These are phyloP conservation scores for Styela clava DNA, from an alignment of 23 tunicate genomes.

Conservation along the genomic window DNA sequence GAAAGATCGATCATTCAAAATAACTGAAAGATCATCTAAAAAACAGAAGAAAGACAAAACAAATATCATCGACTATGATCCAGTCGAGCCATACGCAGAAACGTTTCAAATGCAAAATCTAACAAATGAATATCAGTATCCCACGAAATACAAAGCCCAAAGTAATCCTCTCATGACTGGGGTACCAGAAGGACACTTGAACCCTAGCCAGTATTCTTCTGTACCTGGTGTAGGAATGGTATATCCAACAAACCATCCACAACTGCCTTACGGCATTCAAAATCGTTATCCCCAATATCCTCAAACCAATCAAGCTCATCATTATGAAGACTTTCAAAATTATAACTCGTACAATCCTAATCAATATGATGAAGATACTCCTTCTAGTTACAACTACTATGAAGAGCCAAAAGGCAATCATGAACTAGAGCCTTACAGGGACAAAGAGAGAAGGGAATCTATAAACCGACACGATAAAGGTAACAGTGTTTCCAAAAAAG, in stretches of 20 bases:
- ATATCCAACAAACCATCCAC: slow-evolving; percentile 19
- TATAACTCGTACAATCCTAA: background rate
- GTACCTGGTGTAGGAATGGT: slow-evolving; percentile 28
- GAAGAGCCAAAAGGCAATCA: background rate
- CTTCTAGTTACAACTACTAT: background rate
- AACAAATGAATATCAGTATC: background rate
- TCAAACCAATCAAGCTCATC: background rate
- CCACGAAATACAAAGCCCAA: background rate
- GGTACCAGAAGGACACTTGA: background rate
- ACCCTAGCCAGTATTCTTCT: slow-evolving; percentile 7
- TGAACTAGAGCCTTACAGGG: background rate
- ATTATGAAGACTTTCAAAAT: background rate
- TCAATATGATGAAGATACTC: background rate
- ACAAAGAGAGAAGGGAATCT: too few relatives aligned
- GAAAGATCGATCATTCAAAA: slow-evolving; percentile 1
- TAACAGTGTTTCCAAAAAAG: too few relatives aligned
- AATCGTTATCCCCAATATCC: background rate
- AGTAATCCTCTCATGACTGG: background rate
- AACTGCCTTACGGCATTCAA: background rate
- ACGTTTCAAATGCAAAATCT: background rate
- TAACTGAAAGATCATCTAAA: background rate
- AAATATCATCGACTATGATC: slow-evolving; percentile 10
- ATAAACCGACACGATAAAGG: too few relatives aligned
- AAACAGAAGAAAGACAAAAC: slow-evolving; percentile 12
- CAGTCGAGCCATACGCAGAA: background rate